Percentiles rank a stretch among this genome's conserved stretches.
phyloP scores from a whole-genome alignment of 2,113 vertebrate genomes.

The Probosciger aterrimus region DNA sequence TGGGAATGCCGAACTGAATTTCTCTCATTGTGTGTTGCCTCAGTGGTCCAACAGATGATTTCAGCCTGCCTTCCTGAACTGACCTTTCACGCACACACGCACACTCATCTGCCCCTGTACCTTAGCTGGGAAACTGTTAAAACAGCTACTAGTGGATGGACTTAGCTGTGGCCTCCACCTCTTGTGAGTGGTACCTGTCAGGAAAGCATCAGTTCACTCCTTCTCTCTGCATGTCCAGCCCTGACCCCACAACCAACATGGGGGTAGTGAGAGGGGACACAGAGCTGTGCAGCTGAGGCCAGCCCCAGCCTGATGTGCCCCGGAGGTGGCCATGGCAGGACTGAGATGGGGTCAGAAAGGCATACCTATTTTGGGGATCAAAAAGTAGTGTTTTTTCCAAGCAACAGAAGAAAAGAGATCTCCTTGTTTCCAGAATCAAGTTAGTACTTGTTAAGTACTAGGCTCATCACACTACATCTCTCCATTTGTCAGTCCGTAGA shows the following conservation, averaged over 20 bases:
- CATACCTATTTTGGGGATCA: neutral
- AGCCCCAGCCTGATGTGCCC: neutral
- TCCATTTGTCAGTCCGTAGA: neutral
- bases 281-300: neutral
- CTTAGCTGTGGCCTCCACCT: neutral
- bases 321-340: neutral
- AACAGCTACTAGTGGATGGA: neutral
- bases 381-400: neutral
- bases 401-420: neutral
- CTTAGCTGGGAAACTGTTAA: neutral
- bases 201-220: neutral
- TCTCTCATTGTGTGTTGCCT: neutral
- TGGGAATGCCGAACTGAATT: neutral
- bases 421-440: neutral
- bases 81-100: neutral
- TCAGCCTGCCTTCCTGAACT: neutral
- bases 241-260: neutral
- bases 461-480: neutral
- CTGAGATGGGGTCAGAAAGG: neutral
- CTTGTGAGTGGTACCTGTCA: neutral
- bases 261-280: neutral
- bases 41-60: neutral
- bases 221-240: neutral
- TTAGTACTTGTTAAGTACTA: neutral
- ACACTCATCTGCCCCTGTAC: rapidly evolving